Conservation (phyloP, 2,888 invertebrate genomes). For the Phalera bucephala region DNA sequence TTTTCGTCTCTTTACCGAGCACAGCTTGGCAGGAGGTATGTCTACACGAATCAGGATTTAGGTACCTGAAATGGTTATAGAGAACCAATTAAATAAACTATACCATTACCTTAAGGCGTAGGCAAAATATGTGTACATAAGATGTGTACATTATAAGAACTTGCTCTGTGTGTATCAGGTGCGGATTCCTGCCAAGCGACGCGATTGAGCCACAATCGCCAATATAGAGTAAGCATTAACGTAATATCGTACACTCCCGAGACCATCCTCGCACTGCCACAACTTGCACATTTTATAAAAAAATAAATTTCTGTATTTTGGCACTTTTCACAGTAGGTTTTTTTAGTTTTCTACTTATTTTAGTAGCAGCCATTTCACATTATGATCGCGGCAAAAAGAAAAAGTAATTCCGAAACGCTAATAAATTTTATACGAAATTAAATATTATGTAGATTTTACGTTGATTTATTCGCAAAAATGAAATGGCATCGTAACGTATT, state of each 20-base stretch:
- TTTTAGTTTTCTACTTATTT: slow-evolving; percentile 7
- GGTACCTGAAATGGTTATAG: too few species aligned
- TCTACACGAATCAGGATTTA: background rate
- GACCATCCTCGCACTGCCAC: slow-evolving; percentile 39
- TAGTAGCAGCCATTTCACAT: background rate
- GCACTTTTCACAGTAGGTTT: slow-evolving; percentile 29
- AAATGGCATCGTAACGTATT: too few species aligned
- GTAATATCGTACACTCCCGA: slow-evolving; percentile 29
- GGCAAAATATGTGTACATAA: slow-evolving; percentile 13
- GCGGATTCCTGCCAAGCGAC: slow-evolving; percentile 80
- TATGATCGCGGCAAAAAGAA: background rate
- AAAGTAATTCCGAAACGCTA: too few species aligned
- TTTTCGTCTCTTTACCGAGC: background rate
- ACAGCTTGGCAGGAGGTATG: slow-evolving; percentile 1
- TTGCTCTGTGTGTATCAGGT: slow-evolving; percentile 73
- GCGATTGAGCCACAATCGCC: slow-evolving; percentile 79
- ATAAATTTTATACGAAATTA: too few species aligned
- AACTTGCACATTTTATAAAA: slow-evolving; percentile 27
- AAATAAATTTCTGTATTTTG: slow-evolving; percentile 11
- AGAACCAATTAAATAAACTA: too few species aligned
- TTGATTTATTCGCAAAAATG: too few species aligned
- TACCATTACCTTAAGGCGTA: too few species aligned
- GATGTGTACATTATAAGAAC: slow-evolving; percentile 30
- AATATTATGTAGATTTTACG: too few species aligned
- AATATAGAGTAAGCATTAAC: slow-evolving; percentile 77